phyloP scores from a whole-genome alignment of 2,113 vertebrate genomes.

The Crocuta crocuta region DNA sequence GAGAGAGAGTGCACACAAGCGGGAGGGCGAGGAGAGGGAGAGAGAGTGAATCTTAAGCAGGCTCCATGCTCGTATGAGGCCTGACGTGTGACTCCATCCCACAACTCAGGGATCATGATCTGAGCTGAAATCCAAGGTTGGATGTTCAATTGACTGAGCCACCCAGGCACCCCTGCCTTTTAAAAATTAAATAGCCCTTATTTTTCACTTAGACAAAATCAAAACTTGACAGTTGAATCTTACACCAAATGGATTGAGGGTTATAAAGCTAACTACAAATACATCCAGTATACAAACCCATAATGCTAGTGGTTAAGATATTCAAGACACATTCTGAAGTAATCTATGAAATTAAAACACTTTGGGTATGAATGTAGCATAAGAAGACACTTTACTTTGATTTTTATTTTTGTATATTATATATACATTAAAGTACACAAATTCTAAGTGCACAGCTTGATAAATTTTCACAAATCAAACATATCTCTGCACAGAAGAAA shows the following conservation, averaged over 20 bases:
- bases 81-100: background rate
- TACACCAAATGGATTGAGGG: background rate
- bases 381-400: background rate
- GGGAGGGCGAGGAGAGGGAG: too few species aligned
- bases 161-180: background rate
- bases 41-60: too few species aligned
- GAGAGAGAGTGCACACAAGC: too few species aligned
- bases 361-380: background rate
- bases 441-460: background rate
- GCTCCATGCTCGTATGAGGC: too few species aligned
- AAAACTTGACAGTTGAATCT: background rate
- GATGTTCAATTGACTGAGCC: background rate
- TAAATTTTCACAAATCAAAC: background rate
- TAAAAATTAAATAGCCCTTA: background rate
- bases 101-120: background rate
- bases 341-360: slow-evolving; percentile 1
- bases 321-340: background rate
- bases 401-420: background rate
- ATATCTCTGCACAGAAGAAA: background rate
- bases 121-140: too few species aligned
- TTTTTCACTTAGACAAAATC: background rate
- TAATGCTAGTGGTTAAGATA: background rate
- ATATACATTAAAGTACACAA: background rate
- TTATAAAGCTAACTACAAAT: background rate
- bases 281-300: background rate